Base-by-base conservation (phyloP, 2,888 invertebrate species). In the Caenorhabditis panamensis region DNA sequence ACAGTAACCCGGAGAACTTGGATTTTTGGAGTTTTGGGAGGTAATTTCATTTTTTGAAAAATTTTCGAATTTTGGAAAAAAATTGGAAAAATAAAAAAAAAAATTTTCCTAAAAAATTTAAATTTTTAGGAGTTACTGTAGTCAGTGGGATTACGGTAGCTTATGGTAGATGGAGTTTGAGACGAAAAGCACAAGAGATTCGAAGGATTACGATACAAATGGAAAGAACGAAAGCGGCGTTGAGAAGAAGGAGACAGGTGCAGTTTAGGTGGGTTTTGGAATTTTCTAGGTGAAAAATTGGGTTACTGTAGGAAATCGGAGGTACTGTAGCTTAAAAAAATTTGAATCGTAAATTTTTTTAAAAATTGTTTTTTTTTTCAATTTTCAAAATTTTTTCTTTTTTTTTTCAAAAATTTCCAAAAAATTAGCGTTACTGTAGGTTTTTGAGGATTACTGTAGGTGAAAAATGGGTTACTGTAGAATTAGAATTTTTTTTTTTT, bases 231-330 rank as follows among this genome's bases (percentile, higher is more conserved):
- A 28, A 41, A 31, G n/a, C n/a, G 20, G 61, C 59, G 6, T 16
- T 72, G 13, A 49, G 49, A 22, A 66, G 44, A 24, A 44, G 67
- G 31, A 53, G 51, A 51, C 78, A 79, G 26, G 20, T 72, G 6
- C 44, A 22, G 36, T 79, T 79, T 49, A 67, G 78, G 78, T 79
- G 22, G 18, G 51, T 51, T 4, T 31, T 4, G 9, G 4, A 31
- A 31, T 4, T 4, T 6, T 31, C 9, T 22, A 6, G 49, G 24
- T 8, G 51, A 16, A 9, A 9, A 16, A 16, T n/a, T n/a, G 41
- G 41, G 13, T 41, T 26, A 53, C 49, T 11, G 20, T 49, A 49
- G 49, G 18, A 9, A 4, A 9, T 6, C 9, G 31, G 9, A 31
- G 9, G 9, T 6, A 31, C 4, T 31, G 31, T 9, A 31, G 44